Conservation (phyloP, 2,888 invertebrate genomes). For the Geophilus truncorum region DNA sequence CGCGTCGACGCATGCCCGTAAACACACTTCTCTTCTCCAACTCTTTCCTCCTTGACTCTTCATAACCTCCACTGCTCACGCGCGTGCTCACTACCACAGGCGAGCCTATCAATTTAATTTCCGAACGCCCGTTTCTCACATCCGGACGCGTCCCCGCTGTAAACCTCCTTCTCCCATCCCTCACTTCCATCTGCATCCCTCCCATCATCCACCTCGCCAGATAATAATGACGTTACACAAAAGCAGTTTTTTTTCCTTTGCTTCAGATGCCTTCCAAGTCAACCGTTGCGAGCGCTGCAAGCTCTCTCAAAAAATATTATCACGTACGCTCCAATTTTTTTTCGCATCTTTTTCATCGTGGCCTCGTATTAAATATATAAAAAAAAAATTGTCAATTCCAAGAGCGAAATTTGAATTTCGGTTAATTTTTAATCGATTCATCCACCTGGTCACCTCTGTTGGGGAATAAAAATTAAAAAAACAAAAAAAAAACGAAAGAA, state of each 20-base stretch:
- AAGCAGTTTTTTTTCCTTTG: background rate
- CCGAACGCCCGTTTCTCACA: slow-evolving; percentile 11
- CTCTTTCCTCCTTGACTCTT: background rate
- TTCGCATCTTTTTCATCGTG: too few relatives aligned
- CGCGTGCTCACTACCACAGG: background rate
- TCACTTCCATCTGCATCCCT: background rate
- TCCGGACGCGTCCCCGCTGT: background rate
- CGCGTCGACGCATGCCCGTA: background rate
- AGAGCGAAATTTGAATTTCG: background rate
- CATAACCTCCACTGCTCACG: background rate
- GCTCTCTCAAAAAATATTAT: too few relatives aligned
- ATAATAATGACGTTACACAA: background rate
- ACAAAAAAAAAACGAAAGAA: background rate
- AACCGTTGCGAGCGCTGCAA: too few relatives aligned
- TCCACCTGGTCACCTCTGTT: background rate
- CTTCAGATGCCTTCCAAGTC: too few relatives aligned
- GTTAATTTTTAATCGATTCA: background rate
- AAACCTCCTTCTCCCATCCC: background rate
- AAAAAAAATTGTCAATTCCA: too few relatives aligned
- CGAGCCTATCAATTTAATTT: slow-evolving; percentile 1
- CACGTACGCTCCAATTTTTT: too few relatives aligned
- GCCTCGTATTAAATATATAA: too few relatives aligned
- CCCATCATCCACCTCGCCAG: background rate
- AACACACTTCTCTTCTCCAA: background rate
- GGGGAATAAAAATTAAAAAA: background rate